Evolutionary conservation across 1,140 invertebrate species (phyloP).

Genomic region (Hylaeus anthracinus): DNA sequence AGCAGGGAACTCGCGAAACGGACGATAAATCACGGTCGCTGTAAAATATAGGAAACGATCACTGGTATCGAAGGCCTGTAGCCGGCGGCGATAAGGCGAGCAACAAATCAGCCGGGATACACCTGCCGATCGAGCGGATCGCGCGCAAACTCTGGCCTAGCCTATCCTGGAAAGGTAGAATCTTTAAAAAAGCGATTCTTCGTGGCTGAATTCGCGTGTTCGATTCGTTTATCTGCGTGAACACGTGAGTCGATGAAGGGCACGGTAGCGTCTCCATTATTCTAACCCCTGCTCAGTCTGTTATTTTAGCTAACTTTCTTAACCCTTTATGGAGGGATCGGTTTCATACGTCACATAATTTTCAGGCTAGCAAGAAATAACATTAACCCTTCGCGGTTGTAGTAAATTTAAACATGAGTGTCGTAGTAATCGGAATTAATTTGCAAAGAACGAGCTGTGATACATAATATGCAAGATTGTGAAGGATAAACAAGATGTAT

Average conservation of each 20-base stretch:
- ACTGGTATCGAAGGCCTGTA: slow-evolving; percentile 63
- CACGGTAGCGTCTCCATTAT: too few species aligned
- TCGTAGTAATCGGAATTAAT: too few species aligned
- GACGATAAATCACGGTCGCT: slow-evolving; percentile 63
- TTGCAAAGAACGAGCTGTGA: too few species aligned
- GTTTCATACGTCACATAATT: too few species aligned
- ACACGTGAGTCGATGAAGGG: background rate
- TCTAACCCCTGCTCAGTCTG: too few species aligned
- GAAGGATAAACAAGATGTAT: too few species aligned
- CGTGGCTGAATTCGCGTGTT: slow-evolving; percentile 13
- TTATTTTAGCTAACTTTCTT: too few species aligned
- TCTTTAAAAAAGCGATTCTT: background rate
- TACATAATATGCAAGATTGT: too few species aligned
- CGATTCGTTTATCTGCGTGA: slow-evolving; percentile 12
- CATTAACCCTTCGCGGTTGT: too few species aligned
- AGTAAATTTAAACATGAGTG: too few species aligned
- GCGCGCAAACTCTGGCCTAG: slow-evolving; percentile 7
- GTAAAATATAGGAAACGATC: slow-evolving; percentile 70
- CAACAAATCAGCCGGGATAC: slow-evolving; percentile 65
- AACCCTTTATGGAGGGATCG: too few species aligned
- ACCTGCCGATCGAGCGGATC: slow-evolving; percentile 61
- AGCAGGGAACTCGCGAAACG: slow-evolving; percentile 61
- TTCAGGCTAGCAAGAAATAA: too few species aligned
- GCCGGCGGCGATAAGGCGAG: slow-evolving; percentile 61
- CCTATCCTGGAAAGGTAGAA: background rate